phyloP scores from a whole-genome alignment of 2,113 vertebrate species.

The Calidris pugnax region DNA sequence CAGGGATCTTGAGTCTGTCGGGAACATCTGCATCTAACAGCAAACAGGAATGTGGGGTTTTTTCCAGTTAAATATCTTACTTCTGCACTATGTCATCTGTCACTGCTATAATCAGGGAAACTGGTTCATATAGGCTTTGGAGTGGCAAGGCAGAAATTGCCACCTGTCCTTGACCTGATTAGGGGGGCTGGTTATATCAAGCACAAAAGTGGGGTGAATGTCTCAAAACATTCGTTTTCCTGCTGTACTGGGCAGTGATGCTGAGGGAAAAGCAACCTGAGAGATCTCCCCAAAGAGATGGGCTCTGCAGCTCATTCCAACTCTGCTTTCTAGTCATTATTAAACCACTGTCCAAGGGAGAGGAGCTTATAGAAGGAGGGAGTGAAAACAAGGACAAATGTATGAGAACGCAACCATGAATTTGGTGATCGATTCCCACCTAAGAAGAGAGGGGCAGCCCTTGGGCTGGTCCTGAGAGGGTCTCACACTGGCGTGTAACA shows the following conservation, averaged over 20 bases:
- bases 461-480: not conserved
- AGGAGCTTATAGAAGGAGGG: not conserved
- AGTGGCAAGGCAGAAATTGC: not conserved
- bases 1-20: not conserved
- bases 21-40: not conserved
- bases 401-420: not conserved
- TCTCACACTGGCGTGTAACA: fast-evolving
- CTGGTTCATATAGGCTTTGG: not conserved
- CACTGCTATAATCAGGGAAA: not conserved
- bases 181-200: not conserved
- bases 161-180: not conserved
- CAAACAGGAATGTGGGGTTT: not conserved
- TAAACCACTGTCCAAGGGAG: not conserved
- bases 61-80: not conserved
- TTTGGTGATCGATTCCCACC: not conserved
- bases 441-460: not conserved
- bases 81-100: not conserved
- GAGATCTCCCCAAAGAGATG: not conserved
- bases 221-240: not conserved
- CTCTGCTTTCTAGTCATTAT: not conserved
- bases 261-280: not conserved
- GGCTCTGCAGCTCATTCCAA: not conserved
- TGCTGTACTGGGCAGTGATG: not conserved
- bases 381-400: not conserved
- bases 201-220: not conserved